Base-by-base conservation (phyloP, 2,113 vertebrate genomes). In the Colius striatus region DNA sequence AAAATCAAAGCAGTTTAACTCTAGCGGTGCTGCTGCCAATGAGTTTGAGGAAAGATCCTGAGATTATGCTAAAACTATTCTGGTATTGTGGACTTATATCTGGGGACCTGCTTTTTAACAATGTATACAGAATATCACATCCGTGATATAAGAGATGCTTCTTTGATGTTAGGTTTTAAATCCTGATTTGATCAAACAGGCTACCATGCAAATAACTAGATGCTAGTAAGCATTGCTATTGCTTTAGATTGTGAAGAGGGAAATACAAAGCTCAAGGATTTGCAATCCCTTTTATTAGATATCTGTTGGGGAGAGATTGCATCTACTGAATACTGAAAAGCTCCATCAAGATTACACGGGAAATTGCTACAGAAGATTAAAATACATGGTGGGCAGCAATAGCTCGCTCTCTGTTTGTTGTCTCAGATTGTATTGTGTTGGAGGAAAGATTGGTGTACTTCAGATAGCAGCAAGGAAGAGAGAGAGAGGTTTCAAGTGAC, bases 401-500 rank as follows among this genome's bases (percentile, higher is more conserved):
- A 87, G 70, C n/a, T 82, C 70, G 48, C 43, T 26, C 29, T 93
- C 67, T 73, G 45, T 90, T 90, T 94, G 61, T 70, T 87, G 74
- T 90, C 87, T 91, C 23, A 25, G 62, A 84, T 58, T 82, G 61
- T 61, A 71, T 91, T 85, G 82, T 91, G 90, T 71, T 90, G 75
- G 88, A 95, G 90, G 90, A 88, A 90, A 93, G 85, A 70, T 54
- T 19, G 30, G 63, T 80, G 67, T 47, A 47, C 71, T 88, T 87
- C 87, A 95, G 91, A 87, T 71, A 95, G 90, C 74, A 93, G 84
- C 75, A 91, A 94, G 87, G 93, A 94, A 89, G 55, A 78, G 51
- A 60, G 29, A 76, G 80, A 61, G 79, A 75, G 65, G 82, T 67
- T 92, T 71, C 3, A 2, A 67, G 47, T 80, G 60, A 91, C 53